Conservation (phyloP, 1,140 invertebrate species). For the Nebria ingens region DNA sequence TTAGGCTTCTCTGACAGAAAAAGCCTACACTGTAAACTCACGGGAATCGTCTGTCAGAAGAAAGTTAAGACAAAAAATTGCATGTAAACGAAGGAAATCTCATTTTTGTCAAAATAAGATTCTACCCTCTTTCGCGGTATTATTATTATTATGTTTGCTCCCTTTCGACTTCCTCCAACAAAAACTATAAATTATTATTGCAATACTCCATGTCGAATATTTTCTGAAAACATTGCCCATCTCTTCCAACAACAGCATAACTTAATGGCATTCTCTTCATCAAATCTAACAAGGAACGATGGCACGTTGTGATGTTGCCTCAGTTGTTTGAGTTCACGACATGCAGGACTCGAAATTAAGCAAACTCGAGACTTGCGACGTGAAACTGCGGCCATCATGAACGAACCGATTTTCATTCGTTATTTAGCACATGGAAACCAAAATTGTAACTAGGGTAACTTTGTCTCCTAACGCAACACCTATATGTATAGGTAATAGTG, state of each 20-base stretch:
- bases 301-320: background rate
- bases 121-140: too few species aligned
- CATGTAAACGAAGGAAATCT: background rate
- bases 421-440: too few species aligned
- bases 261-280: conserved; percentile 2
- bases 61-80: background rate
- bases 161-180: background rate
- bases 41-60: too few species aligned
- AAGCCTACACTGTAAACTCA: too few species aligned
- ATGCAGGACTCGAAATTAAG: background rate
- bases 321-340: background rate
- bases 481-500: too few species aligned
- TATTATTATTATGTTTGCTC: background rate
- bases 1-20: too few species aligned
- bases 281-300: background rate
- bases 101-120: background rate
- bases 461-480: too few species aligned
- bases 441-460: too few species aligned
- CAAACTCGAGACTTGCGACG: too few species aligned
- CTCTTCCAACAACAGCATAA: background rate
- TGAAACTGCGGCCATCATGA: too few species aligned
- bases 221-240: background rate
- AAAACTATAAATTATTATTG: background rate
- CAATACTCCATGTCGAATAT: background rate
- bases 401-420: too few species aligned